Evolutionary conservation across 1,140 invertebrate species (phyloP).

Genomic region (Arion vulgaris): DNA sequence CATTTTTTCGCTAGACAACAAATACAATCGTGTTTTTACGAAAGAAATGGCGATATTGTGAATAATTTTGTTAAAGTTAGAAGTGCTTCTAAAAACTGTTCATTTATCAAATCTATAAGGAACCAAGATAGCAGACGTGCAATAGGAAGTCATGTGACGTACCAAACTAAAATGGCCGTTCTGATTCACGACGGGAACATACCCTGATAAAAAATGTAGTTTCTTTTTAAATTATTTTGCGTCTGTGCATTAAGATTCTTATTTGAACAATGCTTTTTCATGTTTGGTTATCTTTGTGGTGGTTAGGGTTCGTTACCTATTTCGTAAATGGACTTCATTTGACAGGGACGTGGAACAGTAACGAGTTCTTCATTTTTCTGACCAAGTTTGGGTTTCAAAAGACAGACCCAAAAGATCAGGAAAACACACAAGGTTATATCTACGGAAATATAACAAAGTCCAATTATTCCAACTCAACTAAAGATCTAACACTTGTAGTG

Average conservation of each 20-base stretch:
- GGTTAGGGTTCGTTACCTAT: background rate
- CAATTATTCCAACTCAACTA: slow-evolving; percentile 70
- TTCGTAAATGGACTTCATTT: slow-evolving; percentile 56
- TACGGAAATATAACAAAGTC: slow-evolving; percentile 91
- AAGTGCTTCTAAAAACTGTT: too few relatives aligned
- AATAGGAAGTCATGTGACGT: slow-evolving; percentile 2
- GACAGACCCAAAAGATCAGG: slow-evolving; percentile 86
- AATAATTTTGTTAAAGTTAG: too few relatives aligned
- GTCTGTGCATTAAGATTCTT: background rate
- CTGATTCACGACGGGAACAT: background rate
- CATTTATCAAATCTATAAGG: too few relatives aligned
- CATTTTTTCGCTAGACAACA: too few relatives aligned
- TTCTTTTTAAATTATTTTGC: background rate
- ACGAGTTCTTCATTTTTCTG: slow-evolving; percentile 92
- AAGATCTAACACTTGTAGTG: slow-evolving; percentile 85
- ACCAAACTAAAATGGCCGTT: background rate
- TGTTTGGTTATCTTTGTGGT: background rate
- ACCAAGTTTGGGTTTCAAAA: slow-evolving; percentile 97
- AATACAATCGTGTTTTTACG: too few relatives aligned
- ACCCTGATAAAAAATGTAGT: background rate
- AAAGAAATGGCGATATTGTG: too few relatives aligned
- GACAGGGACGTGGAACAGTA: slow-evolving; percentile 71
- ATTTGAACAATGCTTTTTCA: background rate
- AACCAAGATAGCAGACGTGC: too few relatives aligned
- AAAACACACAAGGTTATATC: slow-evolving; percentile 91